Base-by-base conservation (phyloP, 2,888 invertebrate species). In the Tribolium freemani region DNA sequence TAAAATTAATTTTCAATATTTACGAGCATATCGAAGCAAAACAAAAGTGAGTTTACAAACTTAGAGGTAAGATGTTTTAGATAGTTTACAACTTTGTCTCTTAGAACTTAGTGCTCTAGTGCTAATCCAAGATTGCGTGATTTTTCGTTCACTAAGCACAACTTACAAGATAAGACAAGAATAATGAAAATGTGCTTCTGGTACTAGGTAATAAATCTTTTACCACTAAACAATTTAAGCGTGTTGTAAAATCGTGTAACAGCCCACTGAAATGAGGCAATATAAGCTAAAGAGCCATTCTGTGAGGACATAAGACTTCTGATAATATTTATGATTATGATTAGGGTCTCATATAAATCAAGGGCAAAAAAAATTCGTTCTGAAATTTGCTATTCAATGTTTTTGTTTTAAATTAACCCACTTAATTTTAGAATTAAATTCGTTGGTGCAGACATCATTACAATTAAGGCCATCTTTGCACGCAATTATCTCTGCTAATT, bases 241-340 rank as follows among this genome's bases (percentile, higher is more conserved):
- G 30, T 10, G 60, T 21, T 10, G 11, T 60, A 60, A 60, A 45
- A 60, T 60, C 11, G 44, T 26, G 5, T 60, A 48, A 60, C 38
- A 60, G 48, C 21, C 44, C 45, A 44, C n/a, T 21, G 44, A 26
- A 48, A 60, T 20, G 48, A 60, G 60, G 46, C 44, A 46, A 48
- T 46, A 48, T 60, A 60, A 21, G 26, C 46, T 60, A 60, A 60
- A 60, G 60, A 48, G 60, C 60, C n/a, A 60, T 60, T 60, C 21
- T 1, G 38, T 38, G 4, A 26, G 26, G 26, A 26, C 5, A 3
- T 26, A 26, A 26, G 26, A 26, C 26, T 2, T 16, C 16, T 16
- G 16, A 16, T 16, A 16, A 16, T 16, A 16, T 16, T 16, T 16
- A 16, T 16, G 16, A 16, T 16, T 16, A 16, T 16, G 16, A 16